A percentile compares a stretch with the other conserved stretches of the same genome.
phyloP scores from a whole-genome alignment of 1,140 invertebrate genomes.

The Scaptodrosophila lebanonensis region DNA sequence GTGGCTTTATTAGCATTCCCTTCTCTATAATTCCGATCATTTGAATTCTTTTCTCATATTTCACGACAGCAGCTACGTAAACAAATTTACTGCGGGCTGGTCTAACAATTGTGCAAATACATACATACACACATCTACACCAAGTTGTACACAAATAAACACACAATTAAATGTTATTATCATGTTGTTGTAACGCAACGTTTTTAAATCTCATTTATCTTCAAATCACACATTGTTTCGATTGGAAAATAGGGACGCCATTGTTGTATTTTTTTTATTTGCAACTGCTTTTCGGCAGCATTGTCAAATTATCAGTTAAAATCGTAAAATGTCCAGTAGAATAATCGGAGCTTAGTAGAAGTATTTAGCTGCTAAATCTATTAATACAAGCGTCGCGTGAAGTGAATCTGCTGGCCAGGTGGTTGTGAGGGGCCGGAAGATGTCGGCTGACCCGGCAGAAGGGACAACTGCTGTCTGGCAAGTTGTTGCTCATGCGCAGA shows the following conservation, averaged over 20 bases:
- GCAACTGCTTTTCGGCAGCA: conserved; percentile 32
- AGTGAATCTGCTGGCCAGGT: conserved; percentile 62
- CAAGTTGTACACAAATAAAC: too few species aligned
- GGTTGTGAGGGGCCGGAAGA: conserved; percentile 37
- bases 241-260: conserved; percentile 69
- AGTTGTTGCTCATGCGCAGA: conserved; percentile 58
- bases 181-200: too few species aligned
- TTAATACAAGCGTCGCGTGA: conserved; percentile 60
- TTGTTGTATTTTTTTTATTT: conserved; percentile 63
- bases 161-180: too few species aligned
- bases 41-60: too few species aligned
- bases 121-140: too few species aligned
- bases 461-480: conserved; percentile 56
- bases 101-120: too few species aligned
- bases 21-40: too few species aligned
- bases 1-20: too few species aligned
- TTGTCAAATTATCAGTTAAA: conserved; percentile 55
- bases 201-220: too few species aligned
- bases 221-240: too few species aligned
- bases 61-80: too few species aligned
- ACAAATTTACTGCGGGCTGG: too few species aligned
- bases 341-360: conserved; percentile 30
- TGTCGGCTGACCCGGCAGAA: conserved; percentile 59
- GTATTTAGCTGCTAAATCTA: conserved; percentile 1
- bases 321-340: conserved; percentile 50